A percentile compares a stretch with the other conserved stretches of the same genome.
Conservation (phyloP, 2,888 invertebrate species). For the Octonoba sinensis region DNA sequence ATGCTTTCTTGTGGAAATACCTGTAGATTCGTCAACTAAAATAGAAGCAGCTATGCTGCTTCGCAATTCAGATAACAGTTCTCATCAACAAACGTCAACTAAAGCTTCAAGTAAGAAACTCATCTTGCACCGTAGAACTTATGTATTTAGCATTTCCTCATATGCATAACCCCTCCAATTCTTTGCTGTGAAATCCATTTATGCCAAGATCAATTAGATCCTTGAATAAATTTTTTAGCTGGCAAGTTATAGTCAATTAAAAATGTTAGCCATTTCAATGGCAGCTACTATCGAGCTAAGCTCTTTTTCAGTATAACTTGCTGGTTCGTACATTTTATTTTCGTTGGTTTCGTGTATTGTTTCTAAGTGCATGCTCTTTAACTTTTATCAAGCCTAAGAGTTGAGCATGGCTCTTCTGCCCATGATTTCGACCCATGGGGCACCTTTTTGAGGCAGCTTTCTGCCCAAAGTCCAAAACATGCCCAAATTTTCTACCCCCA, state of each 20-base stretch:
- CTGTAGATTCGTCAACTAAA: not conserved
- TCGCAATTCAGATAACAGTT: not conserved
- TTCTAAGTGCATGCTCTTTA: not conserved
- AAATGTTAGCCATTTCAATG: not conserved
- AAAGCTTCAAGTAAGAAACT: not conserved
- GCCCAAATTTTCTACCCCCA: not conserved
- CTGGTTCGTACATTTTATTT: not conserved
- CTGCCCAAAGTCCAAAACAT: not conserved
- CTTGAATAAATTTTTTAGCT: not conserved
- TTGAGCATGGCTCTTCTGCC: not conserved
- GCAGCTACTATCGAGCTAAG: not conserved
- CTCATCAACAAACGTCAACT: not conserved
- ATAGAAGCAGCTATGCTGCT: not conserved
- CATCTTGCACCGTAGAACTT: not conserved
- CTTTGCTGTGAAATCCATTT: not conserved
- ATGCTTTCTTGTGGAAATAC: not conserved
- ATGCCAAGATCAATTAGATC: not conserved
- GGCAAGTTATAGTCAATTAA: not conserved
- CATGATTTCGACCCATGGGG: not conserved
- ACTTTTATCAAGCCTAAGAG: not conserved
- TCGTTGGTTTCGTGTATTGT: not conserved
- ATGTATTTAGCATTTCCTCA: not conserved
- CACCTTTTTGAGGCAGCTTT: not conserved
- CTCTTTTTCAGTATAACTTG: not conserved
- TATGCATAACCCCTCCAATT: not conserved